These are phyloP conservation scores for Tyto alba DNA, from an alignment of 2,113 vertebrate genomes.

Conservation along the genomic window DNA sequence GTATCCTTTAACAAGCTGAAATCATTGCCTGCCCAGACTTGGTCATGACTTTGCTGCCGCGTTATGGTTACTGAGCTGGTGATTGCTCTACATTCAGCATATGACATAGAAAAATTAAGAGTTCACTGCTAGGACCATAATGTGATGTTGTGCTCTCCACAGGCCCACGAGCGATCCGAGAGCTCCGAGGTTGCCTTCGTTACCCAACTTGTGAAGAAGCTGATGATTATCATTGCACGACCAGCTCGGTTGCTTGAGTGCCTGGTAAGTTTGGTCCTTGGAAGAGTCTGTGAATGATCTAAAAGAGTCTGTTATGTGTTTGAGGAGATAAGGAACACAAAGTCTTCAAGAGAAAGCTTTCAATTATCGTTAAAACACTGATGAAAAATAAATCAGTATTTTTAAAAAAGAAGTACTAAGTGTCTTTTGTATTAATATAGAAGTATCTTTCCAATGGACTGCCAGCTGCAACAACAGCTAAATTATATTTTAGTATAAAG, in stretches of 20 bases:
- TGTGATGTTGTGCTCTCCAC: neutral
- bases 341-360: neutral
- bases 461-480: neutral
- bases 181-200: slow-evolving; percentile 94
- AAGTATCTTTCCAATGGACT: neutral
- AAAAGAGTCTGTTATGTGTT: neutral
- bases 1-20: neutral
- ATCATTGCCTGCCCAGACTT: neutral
- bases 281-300: neutral
- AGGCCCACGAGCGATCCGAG: slow-evolving; percentile 95
- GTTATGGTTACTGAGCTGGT: neutral
- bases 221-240: slow-evolving; percentile 95
- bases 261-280: slow-evolving; percentile 78
- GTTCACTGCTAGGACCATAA: neutral
- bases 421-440: neutral
- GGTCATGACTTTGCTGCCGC: neutral
- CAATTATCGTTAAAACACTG: neutral
- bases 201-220: slow-evolving; percentile 88
- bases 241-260: slow-evolving; percentile 94
- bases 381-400: neutral
- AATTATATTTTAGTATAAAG: neutral
- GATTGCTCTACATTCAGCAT: neutral
- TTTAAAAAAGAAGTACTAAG: too few relatives aligned
- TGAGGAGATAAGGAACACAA: neutral
- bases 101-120: neutral